Percentiles rank a stretch among this genome's conserved stretches.
These are phyloP conservation scores for Archaeoteleia sp. DNA, from an alignment of 2,888 invertebrate species.

Conservation along the genomic window DNA sequence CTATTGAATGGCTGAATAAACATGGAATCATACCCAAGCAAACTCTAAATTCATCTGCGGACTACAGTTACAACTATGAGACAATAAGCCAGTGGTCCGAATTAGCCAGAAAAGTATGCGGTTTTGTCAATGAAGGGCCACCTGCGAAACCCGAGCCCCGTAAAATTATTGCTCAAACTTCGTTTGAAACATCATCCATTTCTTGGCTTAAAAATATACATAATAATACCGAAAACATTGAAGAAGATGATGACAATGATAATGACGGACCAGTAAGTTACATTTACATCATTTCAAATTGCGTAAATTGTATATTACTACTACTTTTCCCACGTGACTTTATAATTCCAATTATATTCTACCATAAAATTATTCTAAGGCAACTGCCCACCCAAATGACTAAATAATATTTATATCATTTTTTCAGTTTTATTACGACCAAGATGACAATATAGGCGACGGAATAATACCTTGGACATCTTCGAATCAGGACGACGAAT, in stretches of 20 bases:
- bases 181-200: slow-evolving; percentile 3
- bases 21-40: slow-evolving; percentile 78
- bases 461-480: slow-evolving; percentile 61
- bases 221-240: slow-evolving; percentile 32
- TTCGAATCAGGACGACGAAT: slow-evolving; percentile 62
- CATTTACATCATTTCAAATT: no score
- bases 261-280: slow-evolving; percentile 6
- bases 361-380: neutral
- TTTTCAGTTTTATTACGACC: slow-evolving; percentile 54
- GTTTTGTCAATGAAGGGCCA: slow-evolving; percentile 60
- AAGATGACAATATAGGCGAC: slow-evolving; percentile 54
- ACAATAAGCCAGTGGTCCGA: slow-evolving; percentile 69
- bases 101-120: slow-evolving; percentile 69
- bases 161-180: no score
- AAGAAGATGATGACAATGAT: slow-evolving; percentile 30
- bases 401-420: neutral
- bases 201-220: slow-evolving; percentile 1
- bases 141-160: slow-evolving; percentile 65
- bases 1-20: slow-evolving; percentile 80
- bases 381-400: no score
- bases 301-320: no score
- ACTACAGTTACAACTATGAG: slow-evolving; percentile 60
- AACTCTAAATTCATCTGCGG: slow-evolving; percentile 48
- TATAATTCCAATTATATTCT: no score
- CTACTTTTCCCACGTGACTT: no score